Conservation (phyloP, 2,113 vertebrate species). For the Rhinolophus ferrumequinum region DNA sequence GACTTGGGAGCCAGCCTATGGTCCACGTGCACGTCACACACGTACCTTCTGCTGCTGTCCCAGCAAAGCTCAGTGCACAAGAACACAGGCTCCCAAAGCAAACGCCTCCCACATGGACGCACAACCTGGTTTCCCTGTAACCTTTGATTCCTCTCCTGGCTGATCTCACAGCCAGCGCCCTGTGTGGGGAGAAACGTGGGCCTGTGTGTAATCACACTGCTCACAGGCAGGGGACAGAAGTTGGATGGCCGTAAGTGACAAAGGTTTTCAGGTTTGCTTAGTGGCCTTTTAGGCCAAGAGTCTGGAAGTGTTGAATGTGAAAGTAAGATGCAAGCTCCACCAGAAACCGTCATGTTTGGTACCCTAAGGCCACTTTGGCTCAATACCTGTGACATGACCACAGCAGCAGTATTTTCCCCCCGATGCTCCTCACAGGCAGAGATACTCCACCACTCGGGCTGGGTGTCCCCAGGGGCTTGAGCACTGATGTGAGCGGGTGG, state of each 20-base stretch:
- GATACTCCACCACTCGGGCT: rapidly evolving
- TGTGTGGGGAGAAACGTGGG: no score
- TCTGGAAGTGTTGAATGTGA: rapidly evolving
- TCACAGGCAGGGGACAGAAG: not conserved
- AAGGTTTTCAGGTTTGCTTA: not conserved
- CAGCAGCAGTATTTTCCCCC: not conserved
- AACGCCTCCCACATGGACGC: not conserved
- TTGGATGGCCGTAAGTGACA: rapidly evolving
- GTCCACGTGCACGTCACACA: slow-evolving; percentile 25
- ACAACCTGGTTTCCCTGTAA: no score
- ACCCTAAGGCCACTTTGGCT: no score
- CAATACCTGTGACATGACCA: rapidly evolving
- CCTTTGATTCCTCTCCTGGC: no score
- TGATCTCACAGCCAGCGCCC: no score
- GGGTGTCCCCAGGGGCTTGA: not conserved
- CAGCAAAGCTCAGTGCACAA: slow-evolving; percentile 49
- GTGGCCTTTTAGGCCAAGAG: not conserved
- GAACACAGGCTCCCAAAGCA: not conserved
- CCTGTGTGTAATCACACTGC: rapidly evolving
- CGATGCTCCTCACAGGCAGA: rapidly evolving
- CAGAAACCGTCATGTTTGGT: rapidly evolving
- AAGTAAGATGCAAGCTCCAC: not conserved
- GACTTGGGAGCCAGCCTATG: no score
- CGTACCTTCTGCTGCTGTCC: not conserved
- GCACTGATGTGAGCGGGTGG: rapidly evolving